Evolutionary conservation across 2,888 invertebrate species (phyloP).

Genomic region (Cryptus viduatorius): DNA sequence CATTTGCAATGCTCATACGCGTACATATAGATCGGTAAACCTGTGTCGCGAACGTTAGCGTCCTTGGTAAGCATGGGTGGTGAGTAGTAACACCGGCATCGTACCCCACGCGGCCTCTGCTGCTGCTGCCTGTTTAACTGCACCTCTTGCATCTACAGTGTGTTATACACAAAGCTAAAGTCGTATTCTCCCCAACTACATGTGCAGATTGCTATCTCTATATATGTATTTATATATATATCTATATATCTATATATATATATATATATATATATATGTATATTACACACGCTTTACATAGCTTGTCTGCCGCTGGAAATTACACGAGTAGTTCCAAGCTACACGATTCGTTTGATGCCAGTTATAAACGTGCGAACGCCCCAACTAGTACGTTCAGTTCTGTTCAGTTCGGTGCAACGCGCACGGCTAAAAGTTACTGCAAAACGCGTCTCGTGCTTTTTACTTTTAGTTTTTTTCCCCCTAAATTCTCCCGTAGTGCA

Average conservation of each 20-base stretch:
- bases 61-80: slow-evolving; percentile 52
- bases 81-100: slow-evolving; percentile 50
- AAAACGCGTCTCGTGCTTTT: slow-evolving; percentile 18
- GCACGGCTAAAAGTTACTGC: slow-evolving; percentile 21
- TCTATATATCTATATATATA: slow-evolving; percentile 7
- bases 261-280: slow-evolving; percentile 4
- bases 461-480: neutral
- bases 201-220: neutral
- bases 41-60: slow-evolving; percentile 48
- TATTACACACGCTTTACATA: slow-evolving; percentile 48
- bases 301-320: slow-evolving; percentile 52
- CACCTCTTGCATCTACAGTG: slow-evolving; percentile 28
- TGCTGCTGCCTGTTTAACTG: neutral
- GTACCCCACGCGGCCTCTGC: slow-evolving; percentile 50
- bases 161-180: slow-evolving; percentile 13
- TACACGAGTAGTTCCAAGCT: slow-evolving; percentile 57
- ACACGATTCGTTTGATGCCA: slow-evolving; percentile 55
- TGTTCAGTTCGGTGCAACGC: slow-evolving; percentile 37
- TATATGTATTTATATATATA: slow-evolving; percentile 7
- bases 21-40: neutral
- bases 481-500: neutral
- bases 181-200: slow-evolving; percentile 20
- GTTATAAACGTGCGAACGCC: slow-evolving; percentile 67
- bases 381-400: slow-evolving; percentile 54
- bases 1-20: slow-evolving; percentile 9